Base-by-base conservation (phyloP, 2,113 vertebrate genomes). In the Anhinga anhinga region DNA sequence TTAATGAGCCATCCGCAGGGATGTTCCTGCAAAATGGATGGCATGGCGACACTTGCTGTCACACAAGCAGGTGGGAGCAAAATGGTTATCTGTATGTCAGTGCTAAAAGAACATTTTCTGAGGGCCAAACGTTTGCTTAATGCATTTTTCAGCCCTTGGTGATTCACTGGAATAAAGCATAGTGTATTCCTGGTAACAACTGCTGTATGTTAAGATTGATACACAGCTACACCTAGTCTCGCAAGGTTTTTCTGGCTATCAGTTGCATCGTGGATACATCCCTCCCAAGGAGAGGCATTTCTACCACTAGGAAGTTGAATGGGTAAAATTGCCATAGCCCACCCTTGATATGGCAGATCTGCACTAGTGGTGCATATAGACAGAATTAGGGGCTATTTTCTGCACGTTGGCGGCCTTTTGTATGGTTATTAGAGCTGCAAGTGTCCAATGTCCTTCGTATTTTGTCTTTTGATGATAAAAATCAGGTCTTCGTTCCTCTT, bases 291-390 rank as follows among this genome's bases (percentile, higher is more conserved):
- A 91, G 55, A 34, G 70, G 18, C 10, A 5, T 77, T 95, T 77
- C 55, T 58, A 30, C 9, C 27, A 8, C 30, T 44, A 8, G 3
- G 4, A 2, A 44, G 21, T 3, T 36, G 38, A 52, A 71, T 3
- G 14, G 50, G n/a, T 19, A 17, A 4, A 59, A 55, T 12, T 44
- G 40, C 44, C 2, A 0, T 29, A 69, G 52, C 16, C 26, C 2
- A 10, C 69, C 5, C 56, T 72, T 2, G 0, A 1, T 10, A 9
- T 1, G 12, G 10, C 76, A 80, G 47, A 47, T 38, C 20, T 55
- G 44, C 7, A 3, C 19, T 32, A 38, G 22, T 1, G 1, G 4
- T 73, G 38, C 32, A 32, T 18, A 27, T 8, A 36, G n/a, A 29
- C 21, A 52, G 36, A 72, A 38, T n/a, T 15, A 47, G 14, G 17